phyloP scores from a whole-genome alignment of 2,797 vertebrate species.

The Neopelma chrysocephalum region DNA sequence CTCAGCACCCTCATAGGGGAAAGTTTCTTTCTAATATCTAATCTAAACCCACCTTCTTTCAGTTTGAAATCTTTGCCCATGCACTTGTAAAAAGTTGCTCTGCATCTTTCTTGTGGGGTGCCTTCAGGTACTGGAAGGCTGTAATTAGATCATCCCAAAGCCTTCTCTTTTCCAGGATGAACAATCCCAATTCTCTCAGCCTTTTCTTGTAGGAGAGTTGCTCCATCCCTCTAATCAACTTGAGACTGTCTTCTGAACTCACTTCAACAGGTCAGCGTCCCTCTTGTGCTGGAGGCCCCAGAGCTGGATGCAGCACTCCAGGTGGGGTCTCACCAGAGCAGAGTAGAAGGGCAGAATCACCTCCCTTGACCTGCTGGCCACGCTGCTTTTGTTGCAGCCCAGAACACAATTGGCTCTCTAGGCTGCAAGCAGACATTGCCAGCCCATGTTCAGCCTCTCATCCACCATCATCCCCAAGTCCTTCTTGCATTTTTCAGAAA shows the following conservation, averaged over 20 bases:
- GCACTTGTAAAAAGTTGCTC: background rate
- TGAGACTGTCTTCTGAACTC: fast-evolving
- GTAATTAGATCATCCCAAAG: background rate
- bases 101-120: background rate
- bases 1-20: background rate
- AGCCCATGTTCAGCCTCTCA: background rate
- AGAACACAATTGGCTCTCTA: background rate
- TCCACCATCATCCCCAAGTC: fast-evolving
- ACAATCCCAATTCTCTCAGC: fast-evolving
- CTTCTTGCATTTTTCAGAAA: background rate
- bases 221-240: fast-evolving
- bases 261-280: fast-evolving
- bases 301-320: fast-evolving
- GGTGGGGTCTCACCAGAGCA: background rate
- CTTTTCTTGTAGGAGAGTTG: fast-evolving
- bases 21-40: background rate
- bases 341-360: background rate
- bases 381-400: background rate
- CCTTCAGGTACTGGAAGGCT: background rate
- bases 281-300: background rate
- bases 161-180: background rate
- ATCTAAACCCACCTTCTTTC: background rate
- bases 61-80: background rate
- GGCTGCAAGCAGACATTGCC: background rate
- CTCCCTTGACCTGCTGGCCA: background rate